These are phyloP conservation scores for Vanessa atalanta DNA, from an alignment of 1,140 invertebrate species.

Conservation along the genomic window DNA sequence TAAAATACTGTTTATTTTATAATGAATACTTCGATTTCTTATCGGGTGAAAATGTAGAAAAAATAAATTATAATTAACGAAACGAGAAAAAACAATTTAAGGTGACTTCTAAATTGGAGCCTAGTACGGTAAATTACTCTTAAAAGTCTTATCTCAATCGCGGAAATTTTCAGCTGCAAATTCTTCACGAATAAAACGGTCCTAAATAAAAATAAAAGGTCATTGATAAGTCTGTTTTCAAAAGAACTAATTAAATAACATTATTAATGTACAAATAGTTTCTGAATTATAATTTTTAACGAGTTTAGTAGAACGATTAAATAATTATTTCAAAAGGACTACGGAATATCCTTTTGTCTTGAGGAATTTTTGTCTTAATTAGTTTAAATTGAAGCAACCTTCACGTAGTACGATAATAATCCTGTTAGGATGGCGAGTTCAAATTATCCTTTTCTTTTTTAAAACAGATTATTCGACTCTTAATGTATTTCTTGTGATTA, in stretches of 20 bases:
- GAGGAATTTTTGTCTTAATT: neutral
- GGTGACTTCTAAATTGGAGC: constrained; percentile 18
- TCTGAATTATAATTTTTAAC: too few relatives aligned
- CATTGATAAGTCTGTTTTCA: too few relatives aligned
- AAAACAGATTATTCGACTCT: constrained; percentile 1
- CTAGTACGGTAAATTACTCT: constrained; percentile 27
- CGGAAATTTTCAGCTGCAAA: constrained; percentile 24
- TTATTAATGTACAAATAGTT: too few relatives aligned
- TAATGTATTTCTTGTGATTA: neutral
- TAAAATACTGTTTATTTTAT: too few relatives aligned
- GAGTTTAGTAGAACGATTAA: too few relatives aligned
- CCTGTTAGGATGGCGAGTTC: neutral
- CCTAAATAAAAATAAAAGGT: too few relatives aligned
- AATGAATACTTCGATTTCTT: too few relatives aligned
- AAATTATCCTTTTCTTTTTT: neutral
- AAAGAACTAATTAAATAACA: neutral
- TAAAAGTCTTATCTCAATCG: constrained; percentile 28
- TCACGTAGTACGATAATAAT: neutral
- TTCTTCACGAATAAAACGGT: constrained; percentile 3
- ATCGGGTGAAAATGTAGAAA: neutral
- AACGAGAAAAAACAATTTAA: constrained; percentile 23
- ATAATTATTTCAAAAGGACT: too few relatives aligned
- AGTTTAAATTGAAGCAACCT: constrained; percentile 5
- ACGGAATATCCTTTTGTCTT: neutral
- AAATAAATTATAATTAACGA: constrained; percentile 12